Conservation (phyloP, 92 coral and sea anemone genomes). For the Pocillopora grandis region DNA sequence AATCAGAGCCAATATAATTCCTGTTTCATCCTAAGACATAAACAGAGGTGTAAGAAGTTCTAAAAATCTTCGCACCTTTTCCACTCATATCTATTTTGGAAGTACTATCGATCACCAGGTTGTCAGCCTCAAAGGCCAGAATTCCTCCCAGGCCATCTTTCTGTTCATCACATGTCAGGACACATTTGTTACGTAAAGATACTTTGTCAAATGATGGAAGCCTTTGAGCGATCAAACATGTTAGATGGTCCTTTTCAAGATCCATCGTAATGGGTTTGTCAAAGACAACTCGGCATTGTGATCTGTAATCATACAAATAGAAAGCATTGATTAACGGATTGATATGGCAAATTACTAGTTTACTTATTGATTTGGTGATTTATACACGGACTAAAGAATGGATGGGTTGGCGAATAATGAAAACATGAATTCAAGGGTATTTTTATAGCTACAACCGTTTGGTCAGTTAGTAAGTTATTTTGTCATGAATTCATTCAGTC, state of each 20-base stretch:
- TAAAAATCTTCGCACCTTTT: slow-evolving; percentile 27
- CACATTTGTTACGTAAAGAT: slow-evolving; percentile 25
- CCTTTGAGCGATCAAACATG: slow-evolving; percentile 30
- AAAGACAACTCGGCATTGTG: not conserved
- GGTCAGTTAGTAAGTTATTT: too few species aligned
- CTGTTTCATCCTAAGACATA: not conserved
- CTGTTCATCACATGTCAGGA: slow-evolving; percentile 19
- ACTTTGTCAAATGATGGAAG: slow-evolving; percentile 17
- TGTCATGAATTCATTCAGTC: too few species aligned
- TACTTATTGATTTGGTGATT: not conserved
- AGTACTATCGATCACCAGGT: slow-evolving; percentile 20
- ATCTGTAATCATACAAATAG: too few species aligned
- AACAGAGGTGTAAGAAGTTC: not conserved
- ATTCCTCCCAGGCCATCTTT: slow-evolving; percentile 39
- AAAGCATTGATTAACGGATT: not conserved
- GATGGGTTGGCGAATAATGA: too few species aligned
- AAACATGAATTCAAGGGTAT: too few species aligned
- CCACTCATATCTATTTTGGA: slow-evolving; percentile 47
- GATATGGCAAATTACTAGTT: too few species aligned
- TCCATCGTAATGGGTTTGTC: not conserved
- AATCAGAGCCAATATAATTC: too few species aligned
- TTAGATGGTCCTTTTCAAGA: not conserved
- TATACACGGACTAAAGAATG: too few species aligned
- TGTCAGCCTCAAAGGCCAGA: slow-evolving; percentile 18
- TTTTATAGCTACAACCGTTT: too few species aligned